These are phyloP conservation scores for Mythimna vitellina DNA, from an alignment of 2,888 invertebrate genomes.

Conservation along the genomic window DNA sequence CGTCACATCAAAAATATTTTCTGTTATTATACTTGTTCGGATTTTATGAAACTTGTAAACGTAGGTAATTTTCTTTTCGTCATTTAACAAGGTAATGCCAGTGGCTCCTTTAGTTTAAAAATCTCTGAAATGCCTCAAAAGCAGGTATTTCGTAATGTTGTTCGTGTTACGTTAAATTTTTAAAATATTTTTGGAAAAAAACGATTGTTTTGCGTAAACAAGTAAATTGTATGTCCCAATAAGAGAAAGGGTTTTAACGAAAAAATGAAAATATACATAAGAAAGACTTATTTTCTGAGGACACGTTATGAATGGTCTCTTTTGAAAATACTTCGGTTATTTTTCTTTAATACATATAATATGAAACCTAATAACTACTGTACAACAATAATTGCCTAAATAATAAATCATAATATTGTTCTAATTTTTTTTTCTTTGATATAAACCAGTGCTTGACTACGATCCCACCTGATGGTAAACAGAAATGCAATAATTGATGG, in stretches of 20 bases:
- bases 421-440: too few relatives aligned
- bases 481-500: too few relatives aligned
- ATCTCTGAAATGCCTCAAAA: too few relatives aligned
- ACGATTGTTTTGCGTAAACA: slow-evolving; percentile 7
- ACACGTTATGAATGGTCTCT: neutral
- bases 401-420: too few relatives aligned
- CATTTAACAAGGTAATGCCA: neutral
- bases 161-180: neutral
- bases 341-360: too few relatives aligned
- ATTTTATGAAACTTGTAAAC: neutral
- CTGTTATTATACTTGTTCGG: neutral
- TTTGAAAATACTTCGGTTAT: neutral
- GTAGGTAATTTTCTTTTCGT: neutral
- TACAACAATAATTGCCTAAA: too few relatives aligned
- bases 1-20: neutral
- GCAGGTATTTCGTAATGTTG: too few relatives aligned
- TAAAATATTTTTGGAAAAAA: slow-evolving; percentile 1
- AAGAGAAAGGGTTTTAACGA: slow-evolving; percentile 32
- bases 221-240: slow-evolving; percentile 30
- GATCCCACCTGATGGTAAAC: too few relatives aligned
- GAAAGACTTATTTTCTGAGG: slow-evolving; percentile 12
- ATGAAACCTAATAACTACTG: too few relatives aligned
- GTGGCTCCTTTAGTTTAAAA: too few relatives aligned
- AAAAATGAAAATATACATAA: slow-evolving; percentile 23
- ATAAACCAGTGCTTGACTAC: too few relatives aligned